These are phyloP conservation scores for Antrozous pallidus DNA, from an alignment of 2,797 vertebrate genomes.

Conservation along the genomic window DNA sequence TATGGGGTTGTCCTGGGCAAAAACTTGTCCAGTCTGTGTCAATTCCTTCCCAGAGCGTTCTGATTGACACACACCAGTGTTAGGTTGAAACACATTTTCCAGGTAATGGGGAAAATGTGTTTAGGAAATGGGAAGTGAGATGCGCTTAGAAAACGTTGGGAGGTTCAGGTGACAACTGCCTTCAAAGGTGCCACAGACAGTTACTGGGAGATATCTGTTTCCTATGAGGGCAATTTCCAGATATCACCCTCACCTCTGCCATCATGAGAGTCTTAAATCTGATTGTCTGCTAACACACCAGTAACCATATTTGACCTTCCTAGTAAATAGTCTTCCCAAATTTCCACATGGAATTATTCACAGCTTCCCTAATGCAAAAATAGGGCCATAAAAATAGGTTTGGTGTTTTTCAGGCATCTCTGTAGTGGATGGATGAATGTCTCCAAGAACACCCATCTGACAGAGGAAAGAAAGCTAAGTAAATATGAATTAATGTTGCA, in stretches of 20 bases:
- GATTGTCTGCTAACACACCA: background rate
- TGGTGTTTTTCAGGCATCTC: background rate
- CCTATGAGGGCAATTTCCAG: background rate
- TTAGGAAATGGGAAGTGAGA: background rate
- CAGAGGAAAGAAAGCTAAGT: background rate
- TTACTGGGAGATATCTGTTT: background rate
- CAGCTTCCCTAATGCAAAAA: conserved; percentile 14
- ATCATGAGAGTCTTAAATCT: background rate
- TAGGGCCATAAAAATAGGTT: background rate
- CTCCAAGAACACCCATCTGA: background rate
- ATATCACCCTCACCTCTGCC: background rate
- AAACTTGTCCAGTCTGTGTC: background rate
- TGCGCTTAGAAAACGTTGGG: background rate
- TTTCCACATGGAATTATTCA: background rate
- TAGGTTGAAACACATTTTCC: background rate
- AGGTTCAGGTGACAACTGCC: background rate
- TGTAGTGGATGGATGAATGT: background rate
- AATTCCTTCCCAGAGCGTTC: background rate
- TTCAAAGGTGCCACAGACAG: background rate
- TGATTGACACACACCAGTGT: background rate
- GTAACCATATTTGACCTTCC: background rate
- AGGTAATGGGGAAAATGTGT: background rate
- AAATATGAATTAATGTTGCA: conserved; percentile 6
- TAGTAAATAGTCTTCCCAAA: background rate
- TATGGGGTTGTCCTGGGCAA: background rate